phyloP scores from a whole-genome alignment of 2,113 vertebrate genomes.

The Rutilus rutilus region DNA sequence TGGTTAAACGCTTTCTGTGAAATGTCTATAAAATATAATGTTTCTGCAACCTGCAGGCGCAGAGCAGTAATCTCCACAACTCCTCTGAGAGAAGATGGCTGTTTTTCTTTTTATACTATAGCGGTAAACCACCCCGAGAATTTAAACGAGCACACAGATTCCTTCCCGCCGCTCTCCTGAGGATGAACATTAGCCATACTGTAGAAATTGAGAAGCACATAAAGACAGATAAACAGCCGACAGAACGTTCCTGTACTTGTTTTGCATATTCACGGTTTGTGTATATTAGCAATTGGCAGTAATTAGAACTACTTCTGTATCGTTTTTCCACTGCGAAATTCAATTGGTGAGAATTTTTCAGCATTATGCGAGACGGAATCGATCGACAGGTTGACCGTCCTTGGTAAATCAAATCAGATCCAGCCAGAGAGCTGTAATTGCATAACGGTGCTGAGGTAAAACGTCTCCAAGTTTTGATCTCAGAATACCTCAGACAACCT shows the following conservation, averaged over 20 bases:
- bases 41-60: slow-evolving; percentile 39
- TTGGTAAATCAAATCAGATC: slow-evolving; percentile 33
- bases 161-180: not conserved
- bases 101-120: slow-evolving; percentile 4
- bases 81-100: slow-evolving; percentile 34
- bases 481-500: slow-evolving; percentile 26
- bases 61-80: slow-evolving; percentile 29
- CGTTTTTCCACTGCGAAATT: slow-evolving; percentile 10
- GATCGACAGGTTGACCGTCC: slow-evolving; percentile 43
- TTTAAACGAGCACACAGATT: slow-evolving; percentile 33
- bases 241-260: not conserved
- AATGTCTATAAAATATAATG: slow-evolving; percentile 49
- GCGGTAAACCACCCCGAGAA: slow-evolving; percentile 18
- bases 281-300: slow-evolving; percentile 14
- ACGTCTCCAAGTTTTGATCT: slow-evolving; percentile 29
- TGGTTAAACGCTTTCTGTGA: slow-evolving; percentile 36
- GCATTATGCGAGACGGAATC: slow-evolving; percentile 35
- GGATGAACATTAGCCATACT: slow-evolving; percentile 34
- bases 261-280: slow-evolving; percentile 25
- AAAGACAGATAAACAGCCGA: slow-evolving; percentile 23
- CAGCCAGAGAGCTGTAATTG: slow-evolving; percentile 42
- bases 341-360: slow-evolving; percentile 37
- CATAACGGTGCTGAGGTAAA: slow-evolving; percentile 23
- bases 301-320: slow-evolving; percentile 1
- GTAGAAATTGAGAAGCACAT: not conserved